phyloP scores from a whole-genome alignment of 2,113 vertebrate genomes.

The Poecilia latipinna region DNA sequence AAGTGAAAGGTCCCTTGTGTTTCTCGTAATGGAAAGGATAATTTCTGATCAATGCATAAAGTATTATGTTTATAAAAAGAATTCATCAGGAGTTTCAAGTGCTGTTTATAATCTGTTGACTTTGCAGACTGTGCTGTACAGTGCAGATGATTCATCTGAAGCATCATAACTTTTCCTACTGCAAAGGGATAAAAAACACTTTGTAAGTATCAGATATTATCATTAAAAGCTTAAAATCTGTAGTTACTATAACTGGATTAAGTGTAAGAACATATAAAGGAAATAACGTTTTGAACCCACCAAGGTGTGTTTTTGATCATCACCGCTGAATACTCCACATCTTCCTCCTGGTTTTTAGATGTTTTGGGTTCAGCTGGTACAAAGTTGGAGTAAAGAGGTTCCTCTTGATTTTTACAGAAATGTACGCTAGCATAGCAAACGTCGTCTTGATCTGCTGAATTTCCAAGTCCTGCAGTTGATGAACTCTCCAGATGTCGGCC shows the following conservation, averaged over 20 bases:
- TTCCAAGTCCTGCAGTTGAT: conserved; percentile 2
- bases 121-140: conserved; percentile 30
- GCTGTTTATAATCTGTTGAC: not conserved
- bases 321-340: conserved; percentile 5
- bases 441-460: rapidly evolving
- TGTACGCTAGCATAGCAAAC: conserved; percentile 17
- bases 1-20: no score
- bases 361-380: not conserved
- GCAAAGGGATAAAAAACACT: not conserved
- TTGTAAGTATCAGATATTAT: not conserved
- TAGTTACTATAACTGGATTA: no score
- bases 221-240: rapidly evolving
- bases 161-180: not conserved
- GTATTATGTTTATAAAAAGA: not conserved
- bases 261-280: not conserved
- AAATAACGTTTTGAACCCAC: rapidly evolving
- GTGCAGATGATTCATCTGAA: not conserved
- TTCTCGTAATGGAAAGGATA: no score
- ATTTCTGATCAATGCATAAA: not conserved
- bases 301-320: not conserved
- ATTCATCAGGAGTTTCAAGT: not conserved
- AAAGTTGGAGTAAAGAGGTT: conserved; percentile 30
- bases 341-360: not conserved
- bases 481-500: not conserved
- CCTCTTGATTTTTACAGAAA: not conserved